Evolutionary conservation across 2,888 invertebrate species (phyloP).

Genomic region (Metallyticus violacea): DNA sequence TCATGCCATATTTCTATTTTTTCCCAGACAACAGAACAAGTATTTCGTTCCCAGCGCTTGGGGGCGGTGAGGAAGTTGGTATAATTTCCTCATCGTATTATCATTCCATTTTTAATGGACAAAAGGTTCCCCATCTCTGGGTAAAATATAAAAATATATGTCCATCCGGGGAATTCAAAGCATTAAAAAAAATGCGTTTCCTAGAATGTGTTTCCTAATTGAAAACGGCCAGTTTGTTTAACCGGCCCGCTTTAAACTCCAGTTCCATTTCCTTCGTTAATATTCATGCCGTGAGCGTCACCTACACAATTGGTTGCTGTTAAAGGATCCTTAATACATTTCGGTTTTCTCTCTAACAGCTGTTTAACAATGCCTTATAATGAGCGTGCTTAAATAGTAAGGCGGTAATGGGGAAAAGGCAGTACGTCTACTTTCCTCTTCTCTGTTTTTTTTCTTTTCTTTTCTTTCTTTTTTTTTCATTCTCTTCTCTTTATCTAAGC

Average conservation of each 20-base stretch:
- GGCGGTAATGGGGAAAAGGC: too few species aligned
- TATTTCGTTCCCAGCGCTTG: too few species aligned
- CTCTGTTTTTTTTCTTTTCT: too few species aligned
- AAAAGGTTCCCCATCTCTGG: not conserved
- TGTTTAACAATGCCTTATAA: too few species aligned
- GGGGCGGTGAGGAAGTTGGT: not conserved
- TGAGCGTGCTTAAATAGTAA: too few species aligned
- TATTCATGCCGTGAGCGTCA: not conserved
- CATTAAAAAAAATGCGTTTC: not conserved
- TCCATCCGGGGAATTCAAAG: not conserved
- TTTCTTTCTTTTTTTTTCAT: too few species aligned
- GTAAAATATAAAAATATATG: not conserved
- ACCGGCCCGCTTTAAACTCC: not conserved
- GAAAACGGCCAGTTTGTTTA: not conserved
- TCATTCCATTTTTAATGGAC: not conserved
- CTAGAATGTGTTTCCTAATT: not conserved
- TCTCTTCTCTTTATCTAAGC: too few species aligned
- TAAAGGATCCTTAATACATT: not conserved
- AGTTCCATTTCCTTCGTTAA: not conserved
- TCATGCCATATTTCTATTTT: not conserved
- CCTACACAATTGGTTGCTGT: too few species aligned
- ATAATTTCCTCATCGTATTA: not conserved
- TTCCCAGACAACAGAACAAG: too few species aligned
- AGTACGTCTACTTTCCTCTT: too few species aligned
- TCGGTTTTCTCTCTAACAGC: not conserved